phyloP scores from a whole-genome alignment of 2,888 invertebrate species.

The Coecobrya sp. region DNA sequence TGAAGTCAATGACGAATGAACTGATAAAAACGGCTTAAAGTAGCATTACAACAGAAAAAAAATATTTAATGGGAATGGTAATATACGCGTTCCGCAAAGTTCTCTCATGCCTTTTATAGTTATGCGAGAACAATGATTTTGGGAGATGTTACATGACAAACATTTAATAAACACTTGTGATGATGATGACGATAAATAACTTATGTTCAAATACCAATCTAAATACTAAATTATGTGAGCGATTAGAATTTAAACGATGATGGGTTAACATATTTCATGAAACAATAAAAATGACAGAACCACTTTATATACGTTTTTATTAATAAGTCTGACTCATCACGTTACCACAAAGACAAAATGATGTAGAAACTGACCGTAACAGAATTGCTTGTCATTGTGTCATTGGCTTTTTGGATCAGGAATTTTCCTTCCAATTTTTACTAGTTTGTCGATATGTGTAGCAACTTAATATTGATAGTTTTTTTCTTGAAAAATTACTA shows the following conservation, averaged over 20 bases:
- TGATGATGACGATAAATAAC: not conserved
- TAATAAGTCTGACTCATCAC: slow-evolving; percentile 24
- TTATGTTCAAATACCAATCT: not conserved
- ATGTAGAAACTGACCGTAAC: not conserved
- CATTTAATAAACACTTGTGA: slow-evolving; percentile 1
- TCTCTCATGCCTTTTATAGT: slow-evolving; percentile 49
- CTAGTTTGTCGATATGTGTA: too few relatives aligned
- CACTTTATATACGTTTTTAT: slow-evolving; percentile 27
- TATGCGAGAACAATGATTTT: not conserved
- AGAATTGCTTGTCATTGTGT: not conserved
- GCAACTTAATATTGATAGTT: too few relatives aligned
- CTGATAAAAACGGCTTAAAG: slow-evolving; percentile 18
- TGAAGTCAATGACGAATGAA: slow-evolving; percentile 52
- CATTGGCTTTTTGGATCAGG: not conserved
- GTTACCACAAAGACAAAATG: too few relatives aligned
- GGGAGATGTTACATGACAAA: slow-evolving; percentile 19
- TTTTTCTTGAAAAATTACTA: too few relatives aligned
- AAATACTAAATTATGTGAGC: too few relatives aligned
- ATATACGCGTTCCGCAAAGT: not conserved
- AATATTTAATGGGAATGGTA: slow-evolving; percentile 22
- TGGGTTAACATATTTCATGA: slow-evolving; percentile 25
- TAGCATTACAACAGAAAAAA: slow-evolving; percentile 18
- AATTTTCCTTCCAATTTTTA: not conserved
- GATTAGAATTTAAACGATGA: slow-evolving; percentile 15
- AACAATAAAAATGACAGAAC: slow-evolving; percentile 52